Base-by-base conservation (phyloP, 2,797 vertebrate genomes). In the Orestias chungarensis region DNA sequence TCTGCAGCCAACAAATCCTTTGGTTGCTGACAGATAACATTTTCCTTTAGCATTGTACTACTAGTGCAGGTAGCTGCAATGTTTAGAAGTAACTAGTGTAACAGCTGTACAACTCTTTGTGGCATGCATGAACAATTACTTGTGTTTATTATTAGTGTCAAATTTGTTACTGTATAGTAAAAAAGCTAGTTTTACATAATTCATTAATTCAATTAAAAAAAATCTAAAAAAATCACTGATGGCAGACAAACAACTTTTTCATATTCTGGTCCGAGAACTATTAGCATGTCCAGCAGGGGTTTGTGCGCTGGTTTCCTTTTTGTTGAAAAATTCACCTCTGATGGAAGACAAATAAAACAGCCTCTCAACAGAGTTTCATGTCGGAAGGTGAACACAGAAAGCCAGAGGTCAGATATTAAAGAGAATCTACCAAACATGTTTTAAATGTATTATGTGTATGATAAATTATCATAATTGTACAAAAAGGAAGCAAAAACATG, bases 251-350 rank as follows among this genome's bases (percentile, higher is more conserved):
- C 78, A 82, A 73, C 35, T 74, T 68, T 55, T 68, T 33, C 70
- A 76, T 76, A 61, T 79, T 66, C 47, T 81, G 29, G 43, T 57
- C 66, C 86, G 70, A 74, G n/a, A 82, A 76, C 59, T 70, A 74
- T 66, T 49, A n/a, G 65, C 3, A 18, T n/a, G 68, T 73, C 69
- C 71, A 66, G 61, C 31, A 2, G 52, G 14, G 57, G 27, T 62
- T 76, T 67, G 57, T 80, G 78, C 55, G 75, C 70, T 78, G 83
- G 78, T 46, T 9, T 40, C 40, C 40, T 43, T 76, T 79, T 50
- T 78, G 82, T 75, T 87, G 77, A 90, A 90, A 88, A 82, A 91
- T 81, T 88, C 78, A 87, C 61, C 27, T 29, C 57, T 66, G 73
- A 71, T 75, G 77, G 49, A 70, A 73, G 84, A 77, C 50, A 71